phyloP scores from a whole-genome alignment of 2,113 vertebrate species.

The Suncus etruscus region DNA sequence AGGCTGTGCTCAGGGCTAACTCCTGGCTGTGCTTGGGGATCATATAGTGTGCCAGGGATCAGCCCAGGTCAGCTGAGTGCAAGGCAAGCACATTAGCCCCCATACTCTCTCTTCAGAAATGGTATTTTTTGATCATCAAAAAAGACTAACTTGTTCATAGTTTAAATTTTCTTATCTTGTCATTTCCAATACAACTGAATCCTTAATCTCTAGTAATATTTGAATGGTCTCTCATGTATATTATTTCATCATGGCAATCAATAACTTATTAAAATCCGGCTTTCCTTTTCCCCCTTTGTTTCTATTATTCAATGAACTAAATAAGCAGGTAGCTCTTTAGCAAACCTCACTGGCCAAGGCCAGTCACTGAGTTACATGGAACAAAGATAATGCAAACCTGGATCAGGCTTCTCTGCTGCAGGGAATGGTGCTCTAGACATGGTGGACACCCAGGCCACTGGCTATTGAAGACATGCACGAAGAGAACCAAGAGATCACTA shows the following conservation, averaged over 20 bases:
- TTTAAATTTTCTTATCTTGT: neutral
- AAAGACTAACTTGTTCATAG: neutral
- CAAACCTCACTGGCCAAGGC: neutral
- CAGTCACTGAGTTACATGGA: neutral
- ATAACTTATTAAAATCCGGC: neutral
- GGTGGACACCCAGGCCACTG: neutral
- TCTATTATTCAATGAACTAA: neutral
- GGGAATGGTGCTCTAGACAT: neutral
- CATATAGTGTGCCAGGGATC: too few species aligned
- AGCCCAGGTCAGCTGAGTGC: too few species aligned
- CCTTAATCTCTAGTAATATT: neutral
- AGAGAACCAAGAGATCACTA: neutral
- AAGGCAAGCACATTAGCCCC: neutral
- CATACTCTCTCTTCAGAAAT: neutral
- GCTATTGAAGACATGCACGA: neutral
- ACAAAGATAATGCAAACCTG: neutral
- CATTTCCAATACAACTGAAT: neutral
- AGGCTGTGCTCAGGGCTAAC: neutral
- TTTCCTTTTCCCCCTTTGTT: neutral
- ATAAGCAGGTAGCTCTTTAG: neutral
- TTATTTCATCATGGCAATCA: neutral
- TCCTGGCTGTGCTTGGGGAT: too few species aligned
- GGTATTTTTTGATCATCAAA: conserved; percentile 1
- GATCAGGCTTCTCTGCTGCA: neutral
- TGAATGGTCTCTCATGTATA: neutral